Base-by-base conservation (phyloP, 2,888 invertebrate species). In the Phyllotreta cruciferae region DNA sequence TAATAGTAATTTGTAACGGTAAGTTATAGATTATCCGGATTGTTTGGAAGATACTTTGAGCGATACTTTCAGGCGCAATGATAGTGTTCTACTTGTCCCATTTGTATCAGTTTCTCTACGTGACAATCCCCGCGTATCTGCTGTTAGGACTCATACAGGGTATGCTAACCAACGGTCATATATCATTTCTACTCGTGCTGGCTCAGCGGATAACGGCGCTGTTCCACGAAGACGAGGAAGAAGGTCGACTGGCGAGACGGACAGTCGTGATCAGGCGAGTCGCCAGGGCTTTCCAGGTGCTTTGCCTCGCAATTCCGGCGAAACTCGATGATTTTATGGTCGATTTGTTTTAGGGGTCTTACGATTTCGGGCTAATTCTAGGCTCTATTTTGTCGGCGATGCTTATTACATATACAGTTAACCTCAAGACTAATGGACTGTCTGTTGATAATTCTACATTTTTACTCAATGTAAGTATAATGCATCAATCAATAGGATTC, bases 111-210 rank as follows among this genome's bases (percentile, higher is more conserved):
- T 74, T 88, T 9, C 85, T 90, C 56, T 82, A 90, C 50, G 81
- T 84, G 1, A 85, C 86, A 41, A 13, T 85, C 83, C 74, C 86
- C 84, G 37, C 81, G 80, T 67, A 79, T 85, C 24, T 85, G 69
- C 78, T 85, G n/a, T 74, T 87, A 56, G 91, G 91, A 0, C 69
- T 87, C 1, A 82, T 82, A 3, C 75, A 89, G 10, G 84, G 88
- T 10, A 73, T 78, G 10, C 63, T 79, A 35, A 70, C 75, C 10
- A 73, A 76, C 42, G 74, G 77, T 1, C 74, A 78, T 69, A 76
- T 81, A 9, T 77, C 81, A 3, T 82, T 81, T 63, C 70, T 83
- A 54, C 82, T 83, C 80, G 80, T 81, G 8, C 69, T 84, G 10
- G 77, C 82, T 4, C 77, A 80, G 8, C 82, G 82, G 71, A 76